Evolutionary conservation across 53 echinoderm and acorn worm genomes (phyloP), one percentile per base, ranked within the genome.

Genomic region (Pentamera pediparva): DNA sequence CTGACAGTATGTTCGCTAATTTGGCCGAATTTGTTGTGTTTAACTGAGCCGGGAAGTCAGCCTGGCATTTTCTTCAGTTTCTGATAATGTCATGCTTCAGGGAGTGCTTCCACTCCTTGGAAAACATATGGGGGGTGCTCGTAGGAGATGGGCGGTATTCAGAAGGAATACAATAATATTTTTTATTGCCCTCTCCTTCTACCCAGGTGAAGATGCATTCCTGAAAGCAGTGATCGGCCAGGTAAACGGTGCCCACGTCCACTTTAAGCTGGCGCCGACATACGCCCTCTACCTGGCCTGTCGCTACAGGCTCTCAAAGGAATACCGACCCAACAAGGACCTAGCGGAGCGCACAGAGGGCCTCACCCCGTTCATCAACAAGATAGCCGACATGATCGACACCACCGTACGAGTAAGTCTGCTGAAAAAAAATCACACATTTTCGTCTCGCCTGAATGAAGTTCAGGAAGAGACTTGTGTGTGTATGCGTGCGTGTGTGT

Each of bases 251-350:
- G 85, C 82, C 37, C 79, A 79, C 61, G 79, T 96, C 31, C 86
- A 91, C 76, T 96, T 96, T 78, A 88, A 88, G 36, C 83, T 96
- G 32, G 91, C 91, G 33, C 96, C 96, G 11, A 85, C 96, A 21
- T 96, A 96, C 77, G 81, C 86, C 58, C 86, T 96, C 55, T 96
- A 96, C 58, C 91, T 96, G 52, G 91, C 91, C 32, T 88, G 85
- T 15, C 79, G 96, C 26, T 91, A 83, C 60, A 76, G 96, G 5
- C 88, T 90, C 34, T 96, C 96, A 34, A 91, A 91, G 77, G 82
- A 82, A 34, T 96, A 91, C 75, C 85, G 96, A 15, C 96, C 96
- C 5, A 91, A 96, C 45, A 96, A 91, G 91, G 90, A 91, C n/a
- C 87, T 86, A 30, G 91, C 96, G 7, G 96, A 96, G 86, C 79